A percentile compares a stretch with the other conserved stretches of the same genome.
Evolutionary conservation across 2,113 vertebrate genomes (phyloP).

Genomic region (Scomber scombrus): DNA sequence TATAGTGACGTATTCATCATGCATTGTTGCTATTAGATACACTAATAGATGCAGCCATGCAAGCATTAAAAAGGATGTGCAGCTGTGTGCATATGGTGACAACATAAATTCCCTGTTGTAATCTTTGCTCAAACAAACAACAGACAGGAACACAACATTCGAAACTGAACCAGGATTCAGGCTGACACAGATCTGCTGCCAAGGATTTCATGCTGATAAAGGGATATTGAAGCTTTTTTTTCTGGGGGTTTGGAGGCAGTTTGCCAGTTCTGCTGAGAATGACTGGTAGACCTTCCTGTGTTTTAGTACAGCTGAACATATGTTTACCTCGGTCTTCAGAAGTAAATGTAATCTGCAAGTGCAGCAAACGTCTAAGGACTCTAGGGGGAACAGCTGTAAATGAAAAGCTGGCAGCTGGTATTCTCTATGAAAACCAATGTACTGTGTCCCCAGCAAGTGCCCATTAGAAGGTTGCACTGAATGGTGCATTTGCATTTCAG

Average conservation of each 20-base stretch:
- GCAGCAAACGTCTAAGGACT: constrained; percentile 67
- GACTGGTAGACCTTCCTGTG: constrained; percentile 46
- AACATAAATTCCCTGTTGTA: constrained; percentile 46
- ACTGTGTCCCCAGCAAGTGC: constrained; percentile 65
- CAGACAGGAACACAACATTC: constrained; percentile 23
- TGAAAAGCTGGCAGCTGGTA: constrained; percentile 75
- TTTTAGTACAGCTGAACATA: constrained; percentile 74
- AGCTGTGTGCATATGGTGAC: constrained; percentile 25
- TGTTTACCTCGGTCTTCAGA: constrained; percentile 76
- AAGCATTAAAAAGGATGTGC: constrained; percentile 38
- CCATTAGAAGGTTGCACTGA: constrained; percentile 59
- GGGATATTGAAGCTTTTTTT: constrained; percentile 16
- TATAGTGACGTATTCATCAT: constrained; percentile 27
- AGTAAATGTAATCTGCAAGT: constrained; percentile 74
- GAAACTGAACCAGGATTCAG: constrained; percentile 44
- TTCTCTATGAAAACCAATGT: constrained; percentile 70
- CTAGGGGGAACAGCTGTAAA: constrained; percentile 71
- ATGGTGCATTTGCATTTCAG: constrained; percentile 65
- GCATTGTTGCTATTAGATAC: constrained; percentile 25
- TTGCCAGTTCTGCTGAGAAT: constrained; percentile 51
- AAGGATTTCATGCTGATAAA: constrained; percentile 63
- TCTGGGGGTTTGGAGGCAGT: constrained; percentile 22
- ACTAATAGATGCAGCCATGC: constrained; percentile 45
- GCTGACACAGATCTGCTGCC: constrained; percentile 53
- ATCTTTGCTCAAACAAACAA: constrained; percentile 54